Base-by-base conservation (phyloP, 2,888 invertebrate genomes). In the Odontocolon sp. region DNA sequence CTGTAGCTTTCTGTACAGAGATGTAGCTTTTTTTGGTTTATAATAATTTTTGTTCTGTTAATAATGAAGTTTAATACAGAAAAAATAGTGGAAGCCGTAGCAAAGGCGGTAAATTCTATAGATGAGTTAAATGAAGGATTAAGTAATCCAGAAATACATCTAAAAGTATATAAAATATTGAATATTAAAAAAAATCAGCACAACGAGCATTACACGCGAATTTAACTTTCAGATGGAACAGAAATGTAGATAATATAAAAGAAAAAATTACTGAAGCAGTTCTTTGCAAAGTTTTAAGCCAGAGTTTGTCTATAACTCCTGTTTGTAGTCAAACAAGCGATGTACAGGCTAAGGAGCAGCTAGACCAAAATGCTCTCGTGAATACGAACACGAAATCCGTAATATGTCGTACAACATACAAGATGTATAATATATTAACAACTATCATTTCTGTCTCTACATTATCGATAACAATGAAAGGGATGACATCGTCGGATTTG, bases 291-390 rank as follows among this genome's bases (percentile, higher is more conserved):
- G 2, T 26, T 6, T 5, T 52, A 2, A 52, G 50, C 11, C 28
- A 52, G 14, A 52, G 31, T 28, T 31, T 52, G 50, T 52, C 28
- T 1, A 23, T 52, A 28, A 52, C 50, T 23, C 47, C 47, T n/a
- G 26, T 21, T 1, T 47, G 47, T 21, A 47, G 47, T n/a, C 47
- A 47, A 23, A 47, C 8, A 47, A 47, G 36, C n/a, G 9, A 8
- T 36, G 36, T 36, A n/a, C n/a, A n/a, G n/a, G n/a, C n/a, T n/a
- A n/a, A n/a, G n/a, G n/a, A n/a, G n/a, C n/a, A n/a, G n/a, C n/a
- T n/a, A n/a, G n/a, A n/a, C n/a, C n/a, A n/a, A n/a, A n/a, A n/a
- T n/a, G n/a, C n/a, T n/a, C n/a, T n/a, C n/a, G n/a, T n/a, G n/a
- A 28, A 9, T 4, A 11, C 14, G 14, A n/a, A 11, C 4, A 28